Evolutionary conservation across 2,888 invertebrate genomes (phyloP), one percentile per base, ranked within the genome.

Genomic region (Xestia c-nigrum): DNA sequence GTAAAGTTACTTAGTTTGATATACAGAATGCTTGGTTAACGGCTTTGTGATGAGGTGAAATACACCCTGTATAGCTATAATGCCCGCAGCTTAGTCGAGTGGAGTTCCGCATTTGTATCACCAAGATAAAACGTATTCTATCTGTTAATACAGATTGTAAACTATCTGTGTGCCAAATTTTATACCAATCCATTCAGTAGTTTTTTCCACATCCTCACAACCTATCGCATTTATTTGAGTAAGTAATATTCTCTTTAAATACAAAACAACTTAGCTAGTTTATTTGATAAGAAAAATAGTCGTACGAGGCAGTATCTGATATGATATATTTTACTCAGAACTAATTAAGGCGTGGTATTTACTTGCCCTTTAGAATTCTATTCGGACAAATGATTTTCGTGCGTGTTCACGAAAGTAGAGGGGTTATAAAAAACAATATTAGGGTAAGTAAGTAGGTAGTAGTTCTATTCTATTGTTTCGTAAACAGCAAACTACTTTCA

Each of bases 301-400:
- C 38, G 38, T 19, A 38, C 52, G 46, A 21, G 24, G 52, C 40
- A 38, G 24, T 9, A 31, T 9, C 21, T 40, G 12, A 19, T 10
- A n/a, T 40, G 38, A 31, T 19, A 76, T 76, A 64, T 70, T 64
- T 78, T 43, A 77, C 64, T 71, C 71, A 71, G 19, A 47, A 64
- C 40, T 55, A 10, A 47, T 24, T 64, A 43, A 31, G 2, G 63
- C 31, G 55, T 78, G 79, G 47, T 77, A 77, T 77, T 78, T 77
- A 31, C 71, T 70, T 77, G 63, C 47, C 78, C 77, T 78, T 77
- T 78, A 24, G 19, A 64, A 70, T 63, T 69, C 38, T 21, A 19
- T 55, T 55, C 7, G 16, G 70, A 19, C 16, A 40, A 19, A 14
- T 0, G 47, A 47, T 40, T 77, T 69, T 77, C 70, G 63, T 63